A percentile compares a stretch with the other conserved stretches of the same genome.
These are phyloP conservation scores for Labeo calbasu DNA, from an alignment of 2,797 vertebrate species.

Conservation along the genomic window DNA sequence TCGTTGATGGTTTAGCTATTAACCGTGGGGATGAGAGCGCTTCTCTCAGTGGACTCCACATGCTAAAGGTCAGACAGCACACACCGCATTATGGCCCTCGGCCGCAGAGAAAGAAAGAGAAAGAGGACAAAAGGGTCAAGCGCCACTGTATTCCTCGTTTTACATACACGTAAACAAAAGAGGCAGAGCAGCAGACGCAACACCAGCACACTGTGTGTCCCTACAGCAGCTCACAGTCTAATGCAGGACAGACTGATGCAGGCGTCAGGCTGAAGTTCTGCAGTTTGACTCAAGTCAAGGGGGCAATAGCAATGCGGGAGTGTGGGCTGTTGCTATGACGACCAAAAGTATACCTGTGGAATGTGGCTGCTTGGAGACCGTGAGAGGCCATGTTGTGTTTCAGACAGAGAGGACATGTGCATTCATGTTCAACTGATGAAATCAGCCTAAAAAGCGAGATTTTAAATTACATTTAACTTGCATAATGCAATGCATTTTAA, in stretches of 20 bases:
- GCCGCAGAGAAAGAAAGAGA: neutral
- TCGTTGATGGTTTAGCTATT: slow-evolving; percentile 29
- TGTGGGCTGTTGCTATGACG: slow-evolving; percentile 6
- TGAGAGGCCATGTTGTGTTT: neutral
- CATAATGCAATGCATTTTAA: neutral
- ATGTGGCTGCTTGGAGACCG: neutral
- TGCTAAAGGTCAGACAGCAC: slow-evolving; percentile 27
- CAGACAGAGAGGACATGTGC: neutral
- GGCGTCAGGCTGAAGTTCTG: neutral
- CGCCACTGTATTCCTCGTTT: neutral
- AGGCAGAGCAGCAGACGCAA: neutral
- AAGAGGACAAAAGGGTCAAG: neutral
- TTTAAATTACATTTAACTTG: neutral
- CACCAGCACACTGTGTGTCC: neutral
- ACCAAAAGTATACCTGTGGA: neutral
- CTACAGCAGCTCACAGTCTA: too few relatives aligned
- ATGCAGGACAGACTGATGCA: neutral
- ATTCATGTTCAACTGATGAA: too few relatives aligned
- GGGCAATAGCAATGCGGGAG: neutral
- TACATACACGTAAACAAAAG: slow-evolving; percentile 14
- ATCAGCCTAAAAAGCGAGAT: neutral
- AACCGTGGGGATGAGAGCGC: neutral
- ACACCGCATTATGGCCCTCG: neutral
- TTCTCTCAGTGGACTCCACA: neutral
- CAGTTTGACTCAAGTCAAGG: neutral